These are phyloP conservation scores for Cantharis rustica DNA, from an alignment of 2,888 invertebrate genomes.

Conservation along the genomic window DNA sequence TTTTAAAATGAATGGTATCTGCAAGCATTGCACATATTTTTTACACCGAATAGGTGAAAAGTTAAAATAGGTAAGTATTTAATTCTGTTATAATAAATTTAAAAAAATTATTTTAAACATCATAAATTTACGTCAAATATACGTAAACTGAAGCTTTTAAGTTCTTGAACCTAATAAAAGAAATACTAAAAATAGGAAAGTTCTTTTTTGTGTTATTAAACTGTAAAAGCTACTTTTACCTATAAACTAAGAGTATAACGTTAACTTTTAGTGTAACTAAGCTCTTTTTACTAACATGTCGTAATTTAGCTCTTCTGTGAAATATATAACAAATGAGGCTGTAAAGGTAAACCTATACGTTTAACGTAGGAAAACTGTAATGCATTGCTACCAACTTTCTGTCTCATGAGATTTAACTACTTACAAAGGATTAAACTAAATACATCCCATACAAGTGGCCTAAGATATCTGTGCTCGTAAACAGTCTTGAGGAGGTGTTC, in stretches of 20 bases:
- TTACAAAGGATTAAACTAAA: slow-evolving; percentile 44
- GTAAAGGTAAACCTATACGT: background rate
- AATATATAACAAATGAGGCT: slow-evolving; percentile 1
- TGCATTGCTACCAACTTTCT: slow-evolving; percentile 7
- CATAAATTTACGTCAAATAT: slow-evolving; percentile 2
- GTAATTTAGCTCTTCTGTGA: slow-evolving; percentile 1
- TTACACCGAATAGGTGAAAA: background rate
- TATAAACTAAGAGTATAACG: slow-evolving; percentile 1
- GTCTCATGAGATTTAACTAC: slow-evolving; percentile 35
- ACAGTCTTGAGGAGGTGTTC: slow-evolving; percentile 40
- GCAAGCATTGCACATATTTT: background rate
- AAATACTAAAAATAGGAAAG: slow-evolving; percentile 1
- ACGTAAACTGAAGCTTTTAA: slow-evolving; percentile 4
- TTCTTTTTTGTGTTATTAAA: slow-evolving; percentile 3
- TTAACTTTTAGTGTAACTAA: background rate
- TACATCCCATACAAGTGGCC: slow-evolving; percentile 37
- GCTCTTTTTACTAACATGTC: background rate
- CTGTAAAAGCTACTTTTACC: slow-evolving; percentile 4
- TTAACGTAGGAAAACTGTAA: background rate
- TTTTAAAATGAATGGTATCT: too few relatives aligned
- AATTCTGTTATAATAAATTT: background rate
- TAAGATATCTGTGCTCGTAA: slow-evolving; percentile 40
- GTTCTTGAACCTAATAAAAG: slow-evolving; percentile 1
- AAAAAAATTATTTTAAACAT: background rate
- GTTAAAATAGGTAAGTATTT: background rate